A percentile compares a stretch with the other conserved stretches of the same genome.
Conservation (phyloP, 2,888 invertebrate species). For the Drosophila dives region DNA sequence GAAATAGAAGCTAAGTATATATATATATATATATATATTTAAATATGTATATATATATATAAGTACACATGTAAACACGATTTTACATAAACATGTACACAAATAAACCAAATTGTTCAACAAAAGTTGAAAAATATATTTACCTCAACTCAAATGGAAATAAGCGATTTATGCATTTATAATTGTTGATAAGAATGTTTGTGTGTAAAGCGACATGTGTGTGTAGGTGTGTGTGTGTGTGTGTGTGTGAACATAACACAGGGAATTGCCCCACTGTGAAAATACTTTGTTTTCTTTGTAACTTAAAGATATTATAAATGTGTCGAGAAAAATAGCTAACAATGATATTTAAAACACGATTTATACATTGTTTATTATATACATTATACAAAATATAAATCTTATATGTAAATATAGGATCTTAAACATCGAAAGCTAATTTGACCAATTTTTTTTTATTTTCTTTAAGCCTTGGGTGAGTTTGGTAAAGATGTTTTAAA, state of each 20-base stretch:
- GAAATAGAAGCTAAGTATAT: slow-evolving; percentile 4
- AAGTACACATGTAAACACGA: not conserved
- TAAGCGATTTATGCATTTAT: not conserved
- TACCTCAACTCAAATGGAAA: not conserved
- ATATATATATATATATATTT: not conserved
- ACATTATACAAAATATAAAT: not conserved
- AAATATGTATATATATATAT: not conserved
- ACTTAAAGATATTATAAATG: not conserved
- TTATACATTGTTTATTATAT: not conserved
- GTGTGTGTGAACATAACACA: not conserved
- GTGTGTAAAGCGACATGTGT: not conserved
- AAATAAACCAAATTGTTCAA: not conserved
- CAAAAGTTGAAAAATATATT: not conserved
- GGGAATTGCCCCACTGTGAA: not conserved
- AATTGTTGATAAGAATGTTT: slow-evolving; percentile 8
- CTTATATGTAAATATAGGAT: not conserved
- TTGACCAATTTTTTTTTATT: not conserved
- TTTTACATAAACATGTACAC: not conserved
- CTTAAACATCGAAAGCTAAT: not conserved
- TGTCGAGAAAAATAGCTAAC: not conserved
- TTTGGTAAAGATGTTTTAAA: not conserved
- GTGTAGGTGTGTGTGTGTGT: too few species aligned
- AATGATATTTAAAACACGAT: not conserved
- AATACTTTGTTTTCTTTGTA: not conserved
- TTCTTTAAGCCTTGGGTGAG: not conserved